Conservation (phyloP, 2,113 vertebrate species). For the Catharus bicknelli region DNA sequence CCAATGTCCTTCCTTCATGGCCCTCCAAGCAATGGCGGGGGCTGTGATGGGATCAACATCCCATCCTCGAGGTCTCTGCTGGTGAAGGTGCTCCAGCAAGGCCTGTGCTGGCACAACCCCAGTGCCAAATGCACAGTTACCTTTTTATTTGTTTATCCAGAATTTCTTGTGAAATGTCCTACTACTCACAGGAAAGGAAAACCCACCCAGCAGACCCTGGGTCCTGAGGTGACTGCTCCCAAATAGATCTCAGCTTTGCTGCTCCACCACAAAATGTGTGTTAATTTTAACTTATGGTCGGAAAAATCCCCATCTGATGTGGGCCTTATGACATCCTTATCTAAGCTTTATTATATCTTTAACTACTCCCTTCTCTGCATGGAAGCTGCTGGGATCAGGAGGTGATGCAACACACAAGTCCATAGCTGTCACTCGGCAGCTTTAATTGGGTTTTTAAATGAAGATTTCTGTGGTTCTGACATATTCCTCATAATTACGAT, state of each 20-base stretch:
- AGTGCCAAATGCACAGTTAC: rapidly evolving
- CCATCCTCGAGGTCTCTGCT: rapidly evolving
- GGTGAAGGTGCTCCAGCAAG: neutral
- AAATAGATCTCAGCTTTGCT: neutral
- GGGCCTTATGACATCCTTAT: neutral
- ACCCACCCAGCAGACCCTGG: neutral
- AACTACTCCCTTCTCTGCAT: neutral
- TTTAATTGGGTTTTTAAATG: slow-evolving; percentile 46
- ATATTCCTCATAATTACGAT: slow-evolving; percentile 19
- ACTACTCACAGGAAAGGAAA: rapidly evolving
- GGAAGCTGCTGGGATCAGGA: neutral
- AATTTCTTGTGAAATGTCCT: neutral
- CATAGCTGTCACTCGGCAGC: slow-evolving; percentile 16
- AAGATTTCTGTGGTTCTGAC: slow-evolving; percentile 45
- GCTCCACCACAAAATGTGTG: rapidly evolving
- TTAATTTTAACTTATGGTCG: neutral
- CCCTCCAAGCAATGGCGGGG: neutral
- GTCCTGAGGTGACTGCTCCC: rapidly evolving
- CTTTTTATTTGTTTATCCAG: neutral
- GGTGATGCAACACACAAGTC: slow-evolving; percentile 1
- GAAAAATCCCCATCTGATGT: neutral
- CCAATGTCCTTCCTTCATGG: rapidly evolving
- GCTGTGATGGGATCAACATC: neutral
- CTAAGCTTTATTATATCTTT: neutral
- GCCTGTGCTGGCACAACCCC: neutral